A percentile compares a stretch with the other conserved stretches of the same genome.
Conservation (phyloP, 1,140 invertebrate species). For the Lepidostoma basale region DNA sequence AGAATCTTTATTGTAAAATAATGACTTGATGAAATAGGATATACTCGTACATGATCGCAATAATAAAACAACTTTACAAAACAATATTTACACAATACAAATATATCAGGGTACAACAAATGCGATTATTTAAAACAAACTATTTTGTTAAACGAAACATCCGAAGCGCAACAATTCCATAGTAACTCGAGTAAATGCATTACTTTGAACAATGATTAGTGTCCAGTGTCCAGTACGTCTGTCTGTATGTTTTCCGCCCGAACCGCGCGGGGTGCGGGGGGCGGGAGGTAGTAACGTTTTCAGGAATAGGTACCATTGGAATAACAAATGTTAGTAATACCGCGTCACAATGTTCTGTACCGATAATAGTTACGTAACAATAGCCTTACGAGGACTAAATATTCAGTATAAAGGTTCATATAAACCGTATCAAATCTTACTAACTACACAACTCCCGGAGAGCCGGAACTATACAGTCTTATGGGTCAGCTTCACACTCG, state of each 20-base stretch:
- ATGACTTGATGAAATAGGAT: conserved; percentile 34
- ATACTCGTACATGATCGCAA: conserved; percentile 25
- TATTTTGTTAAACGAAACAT: background rate
- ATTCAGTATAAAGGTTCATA: conserved; percentile 19
- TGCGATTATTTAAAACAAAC: background rate
- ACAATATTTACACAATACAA: conserved; percentile 21
- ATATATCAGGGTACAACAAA: background rate
- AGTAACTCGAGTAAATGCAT: conserved; percentile 14
- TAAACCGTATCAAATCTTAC: conserved; percentile 29
- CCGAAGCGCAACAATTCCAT: background rate
- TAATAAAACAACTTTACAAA: conserved; percentile 23
- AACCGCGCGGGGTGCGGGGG: background rate
- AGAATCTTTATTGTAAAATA: conserved; percentile 33
- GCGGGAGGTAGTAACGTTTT: conserved; percentile 39
- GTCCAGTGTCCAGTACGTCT: background rate
- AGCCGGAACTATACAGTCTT: conserved; percentile 26
- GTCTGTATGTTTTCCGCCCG: background rate
- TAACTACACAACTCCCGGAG: conserved; percentile 10
- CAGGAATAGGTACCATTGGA: conserved; percentile 43
- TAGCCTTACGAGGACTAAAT: conserved; percentile 20
- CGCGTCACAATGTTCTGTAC: background rate
- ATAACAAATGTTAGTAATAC: conserved; percentile 28
- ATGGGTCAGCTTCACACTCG: conserved; percentile 4
- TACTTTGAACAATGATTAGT: background rate
- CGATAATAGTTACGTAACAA: too few species aligned